Base-by-base conservation (phyloP, 37 sponge, comb jelly and placozoan genomes). In the Ianthella basta region DNA sequence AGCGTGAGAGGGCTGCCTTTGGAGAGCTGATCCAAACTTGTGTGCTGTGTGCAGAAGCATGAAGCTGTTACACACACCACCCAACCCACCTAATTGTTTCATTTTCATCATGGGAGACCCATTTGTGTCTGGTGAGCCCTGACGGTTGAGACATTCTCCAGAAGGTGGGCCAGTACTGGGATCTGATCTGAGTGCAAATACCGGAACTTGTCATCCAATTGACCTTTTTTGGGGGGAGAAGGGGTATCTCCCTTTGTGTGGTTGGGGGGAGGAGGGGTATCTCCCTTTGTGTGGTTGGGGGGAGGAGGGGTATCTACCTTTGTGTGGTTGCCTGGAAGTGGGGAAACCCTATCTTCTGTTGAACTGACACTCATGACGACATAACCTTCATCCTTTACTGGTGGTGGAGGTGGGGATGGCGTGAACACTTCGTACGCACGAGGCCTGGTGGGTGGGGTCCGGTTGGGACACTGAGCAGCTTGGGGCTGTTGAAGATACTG, bases 181-280 rank as follows among this genome's bases (percentile, higher is more conserved):
- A 69, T 18, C 70, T 69, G 70, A 30, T 32, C 29, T 34, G 70
- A 69, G 34, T 69, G 35, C 10, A 69, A 69, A 33, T 69, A 69
- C 27, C 70, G 70, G 27, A 69, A 69, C 70, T 34, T 12, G 70
- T 69, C 70, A 18, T 69, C 70, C 8, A 8, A 44, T 44, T 3
- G 50, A 44, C 50, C 6, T 8, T 44, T 8, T 44, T 44, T 44
- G 8, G 50, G 50, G 8, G 50, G 8, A n/a, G n/a, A n/a, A 44
- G 50, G 50, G 50, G 50, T 10, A 44, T 3, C 3, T 8, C 65
- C 65, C 65, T 29, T 63, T 13, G 65, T 63, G 24, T 63, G 24
- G 24, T 10, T 63, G 65, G 2, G 4, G 4, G 65, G 24, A 63
- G 19, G 19, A 57, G 24, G 24, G 27, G 29, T 10, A 44, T 3